Conservation (phyloP, 2,888 invertebrate species). For the Polyploca ridens region DNA sequence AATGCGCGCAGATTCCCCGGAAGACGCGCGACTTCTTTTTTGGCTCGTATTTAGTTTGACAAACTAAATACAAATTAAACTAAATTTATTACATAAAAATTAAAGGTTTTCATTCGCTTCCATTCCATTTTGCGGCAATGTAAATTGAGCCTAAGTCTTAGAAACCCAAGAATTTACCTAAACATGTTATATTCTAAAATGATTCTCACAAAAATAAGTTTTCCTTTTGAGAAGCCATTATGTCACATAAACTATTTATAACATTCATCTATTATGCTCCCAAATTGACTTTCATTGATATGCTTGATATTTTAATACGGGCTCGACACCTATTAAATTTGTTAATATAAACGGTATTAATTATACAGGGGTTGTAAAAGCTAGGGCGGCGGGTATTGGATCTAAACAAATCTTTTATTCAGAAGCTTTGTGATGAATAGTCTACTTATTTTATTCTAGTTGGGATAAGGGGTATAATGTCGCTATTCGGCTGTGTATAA, state of each 20-base stretch:
- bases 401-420: constrained; percentile 18
- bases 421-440: constrained; percentile 18
- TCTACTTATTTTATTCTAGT: constrained; percentile 10
- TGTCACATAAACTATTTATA: constrained; percentile 1
- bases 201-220: not conserved
- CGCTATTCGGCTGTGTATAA: too few relatives aligned
- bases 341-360: constrained; percentile 3
- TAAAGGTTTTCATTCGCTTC: too few relatives aligned
- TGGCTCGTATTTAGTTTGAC: too few relatives aligned
- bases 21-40: too few relatives aligned
- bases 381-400: not conserved
- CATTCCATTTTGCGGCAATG: too few relatives aligned
- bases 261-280: not conserved
- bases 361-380: constrained; percentile 4
- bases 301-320: not conserved
- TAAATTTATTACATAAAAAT: too few relatives aligned
- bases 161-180: too few relatives aligned
- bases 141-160: too few relatives aligned
- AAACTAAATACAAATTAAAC: too few relatives aligned
- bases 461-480: not conserved
- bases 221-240: not conserved
- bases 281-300: constrained; percentile 2
- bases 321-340: not conserved
- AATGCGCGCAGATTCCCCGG: too few relatives aligned
- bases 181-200: too few relatives aligned